Evolutionary conservation across 1,140 invertebrate species (phyloP).

Genomic region (Papilio dardanus): DNA sequence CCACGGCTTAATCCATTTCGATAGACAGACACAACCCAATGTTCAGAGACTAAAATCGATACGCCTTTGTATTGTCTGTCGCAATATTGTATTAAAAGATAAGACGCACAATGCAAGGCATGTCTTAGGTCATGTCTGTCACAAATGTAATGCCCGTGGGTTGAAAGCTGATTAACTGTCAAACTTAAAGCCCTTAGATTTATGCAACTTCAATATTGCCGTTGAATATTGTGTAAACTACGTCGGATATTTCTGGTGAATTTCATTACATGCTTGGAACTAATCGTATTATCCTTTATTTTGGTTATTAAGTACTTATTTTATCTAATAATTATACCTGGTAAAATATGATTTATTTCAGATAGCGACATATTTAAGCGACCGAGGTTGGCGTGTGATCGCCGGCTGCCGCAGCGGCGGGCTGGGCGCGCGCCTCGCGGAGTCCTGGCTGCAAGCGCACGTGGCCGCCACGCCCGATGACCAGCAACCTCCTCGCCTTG

Average conservation of each 20-base stretch:
- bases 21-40: background rate
- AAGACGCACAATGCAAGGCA: background rate
- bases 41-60: background rate
- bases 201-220: background rate
- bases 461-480: conserved; percentile 81
- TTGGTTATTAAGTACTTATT: background rate
- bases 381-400: conserved; percentile 88
- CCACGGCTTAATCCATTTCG: background rate
- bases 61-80: background rate
- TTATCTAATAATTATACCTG: conserved; percentile 33
- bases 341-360: conserved; percentile 50
- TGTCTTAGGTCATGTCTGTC: background rate
- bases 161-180: conserved; percentile 21
- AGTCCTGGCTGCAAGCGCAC: conserved; percentile 84
- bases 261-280: background rate
- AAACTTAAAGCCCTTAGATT: background rate
- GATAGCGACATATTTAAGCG: conserved; percentile 86
- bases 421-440: conserved; percentile 81
- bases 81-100: background rate
- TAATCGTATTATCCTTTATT: background rate
- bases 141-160: conserved; percentile 12
- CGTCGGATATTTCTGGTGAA: background rate
- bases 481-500: conserved; percentile 81
- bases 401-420: conserved; percentile 86
- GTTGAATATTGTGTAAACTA: background rate